These are phyloP conservation scores for Lithophane leautieri DNA, from an alignment of 2,888 invertebrate species.

Conservation along the genomic window DNA sequence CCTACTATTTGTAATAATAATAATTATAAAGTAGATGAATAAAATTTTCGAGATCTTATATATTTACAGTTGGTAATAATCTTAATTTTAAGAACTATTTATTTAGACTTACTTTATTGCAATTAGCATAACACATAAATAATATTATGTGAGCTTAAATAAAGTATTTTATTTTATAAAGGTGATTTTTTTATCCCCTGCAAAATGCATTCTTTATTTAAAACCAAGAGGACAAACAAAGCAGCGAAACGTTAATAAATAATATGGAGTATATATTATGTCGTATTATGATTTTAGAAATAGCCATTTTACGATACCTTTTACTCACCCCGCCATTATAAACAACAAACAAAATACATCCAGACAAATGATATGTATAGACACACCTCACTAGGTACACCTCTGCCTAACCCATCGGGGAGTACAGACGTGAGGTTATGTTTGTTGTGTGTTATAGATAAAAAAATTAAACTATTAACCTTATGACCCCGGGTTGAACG, in stretches of 20 bases:
- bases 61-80: conserved; percentile 76
- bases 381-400: too few species aligned
- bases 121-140: conserved; percentile 81
- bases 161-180: conserved; percentile 88
- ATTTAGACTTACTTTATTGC: conserved; percentile 80
- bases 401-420: too few species aligned
- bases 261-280: neutral
- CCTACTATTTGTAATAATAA: conserved; percentile 60
- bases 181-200: conserved; percentile 54
- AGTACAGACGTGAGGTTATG: too few species aligned
- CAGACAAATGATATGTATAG: too few species aligned
- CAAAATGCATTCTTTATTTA: neutral
- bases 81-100: conserved; percentile 83
- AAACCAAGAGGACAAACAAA: neutral
- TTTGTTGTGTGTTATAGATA: too few species aligned
- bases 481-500: neutral
- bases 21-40: conserved; percentile 60
- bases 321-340: too few species aligned
- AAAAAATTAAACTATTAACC: neutral
- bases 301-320: too few species aligned
- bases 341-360: too few species aligned
- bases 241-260: neutral
- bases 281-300: too few species aligned
- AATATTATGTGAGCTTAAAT: conserved; percentile 88
- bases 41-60: conserved; percentile 60